phyloP scores from a whole-genome alignment of 1,140 invertebrate species.

The Campodea augens region DNA sequence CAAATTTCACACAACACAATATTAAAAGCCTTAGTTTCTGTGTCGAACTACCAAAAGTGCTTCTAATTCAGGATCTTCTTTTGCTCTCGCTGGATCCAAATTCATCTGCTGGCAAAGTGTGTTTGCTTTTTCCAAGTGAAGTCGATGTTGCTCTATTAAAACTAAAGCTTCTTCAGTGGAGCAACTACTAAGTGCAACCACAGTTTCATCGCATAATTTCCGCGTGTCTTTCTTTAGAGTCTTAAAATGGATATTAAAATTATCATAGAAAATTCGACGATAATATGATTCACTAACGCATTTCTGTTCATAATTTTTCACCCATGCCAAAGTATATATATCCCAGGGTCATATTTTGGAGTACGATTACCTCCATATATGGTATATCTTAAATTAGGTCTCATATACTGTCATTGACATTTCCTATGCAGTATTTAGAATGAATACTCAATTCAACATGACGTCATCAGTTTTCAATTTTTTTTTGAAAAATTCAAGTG shows the following conservation, averaged over 20 bases:
- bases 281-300: neutral
- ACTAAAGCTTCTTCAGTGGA: neutral
- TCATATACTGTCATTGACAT: no score
- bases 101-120: neutral
- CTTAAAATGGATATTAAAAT: conserved; percentile 3
- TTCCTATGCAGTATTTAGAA: no score
- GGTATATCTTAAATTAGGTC: no score
- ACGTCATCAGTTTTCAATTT: no score
- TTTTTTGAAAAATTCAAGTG: no score
- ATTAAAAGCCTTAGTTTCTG: no score
- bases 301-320: no score
- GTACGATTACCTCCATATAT: no score
- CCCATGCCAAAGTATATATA: no score
- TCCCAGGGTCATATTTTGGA: no score
- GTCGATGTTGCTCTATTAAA: neutral
- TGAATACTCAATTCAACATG: no score
- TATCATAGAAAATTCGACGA: neutral
- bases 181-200: neutral
- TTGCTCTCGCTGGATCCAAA: conserved; percentile 5
- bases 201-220: neutral
- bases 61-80: conserved; percentile 3
- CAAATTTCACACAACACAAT: no score
- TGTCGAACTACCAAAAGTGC: conserved; percentile 19
- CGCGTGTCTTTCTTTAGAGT: neutral
- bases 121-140: conserved; percentile 9